These are phyloP conservation scores for Brachyalestes nurse DNA, from an alignment of 2,797 vertebrate genomes.

Conservation along the genomic window DNA sequence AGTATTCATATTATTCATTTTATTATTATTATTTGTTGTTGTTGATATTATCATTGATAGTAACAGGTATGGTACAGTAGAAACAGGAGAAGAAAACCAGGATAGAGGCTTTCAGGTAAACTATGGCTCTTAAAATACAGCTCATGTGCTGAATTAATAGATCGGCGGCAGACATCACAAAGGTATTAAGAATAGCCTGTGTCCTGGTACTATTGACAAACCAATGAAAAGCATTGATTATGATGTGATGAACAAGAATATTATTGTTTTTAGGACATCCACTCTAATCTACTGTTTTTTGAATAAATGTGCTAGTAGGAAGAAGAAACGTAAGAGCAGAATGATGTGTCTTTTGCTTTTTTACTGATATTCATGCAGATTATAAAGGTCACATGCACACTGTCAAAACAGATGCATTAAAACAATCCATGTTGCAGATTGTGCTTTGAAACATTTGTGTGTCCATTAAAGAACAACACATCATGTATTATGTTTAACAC, in stretches of 20 bases:
- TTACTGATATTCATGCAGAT: neutral
- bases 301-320: neutral
- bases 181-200: constrained; percentile 14
- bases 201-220: constrained; percentile 5
- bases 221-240: neutral
- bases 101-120: no score
- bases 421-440: neutral
- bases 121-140: no score
- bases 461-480: no score
- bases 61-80: no score
- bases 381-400: neutral
- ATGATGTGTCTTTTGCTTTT: neutral
- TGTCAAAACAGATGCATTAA: no score
- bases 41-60: no score
- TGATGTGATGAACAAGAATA: neutral
- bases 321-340: neutral
- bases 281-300: neutral
- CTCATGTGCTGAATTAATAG: constrained; percentile 20
- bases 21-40: no score
- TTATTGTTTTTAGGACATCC: neutral
- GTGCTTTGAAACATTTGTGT: no score
- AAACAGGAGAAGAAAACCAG: no score
- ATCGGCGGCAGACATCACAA: constrained; percentile 14
- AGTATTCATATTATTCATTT: no score
- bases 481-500: no score